These are phyloP conservation scores for Micromys minutus DNA, from an alignment of 2,113 vertebrate genomes.

Conservation along the genomic window DNA sequence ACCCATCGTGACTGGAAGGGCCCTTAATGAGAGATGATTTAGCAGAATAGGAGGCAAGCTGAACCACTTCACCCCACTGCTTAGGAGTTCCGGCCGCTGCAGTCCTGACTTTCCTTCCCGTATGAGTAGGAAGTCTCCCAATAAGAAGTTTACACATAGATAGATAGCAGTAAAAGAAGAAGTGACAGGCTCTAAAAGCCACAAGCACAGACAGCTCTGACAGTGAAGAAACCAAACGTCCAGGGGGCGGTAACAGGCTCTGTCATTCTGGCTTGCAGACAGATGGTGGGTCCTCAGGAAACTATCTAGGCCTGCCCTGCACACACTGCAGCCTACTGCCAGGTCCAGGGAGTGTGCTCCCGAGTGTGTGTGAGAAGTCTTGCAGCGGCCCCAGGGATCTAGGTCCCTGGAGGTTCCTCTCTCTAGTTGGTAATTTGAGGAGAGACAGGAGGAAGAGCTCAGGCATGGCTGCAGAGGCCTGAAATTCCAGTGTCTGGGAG, in stretches of 20 bases:
- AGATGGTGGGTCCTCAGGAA: background rate
- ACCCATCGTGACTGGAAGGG: rapidly evolving
- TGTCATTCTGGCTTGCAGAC: background rate
- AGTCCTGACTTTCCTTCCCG: background rate
- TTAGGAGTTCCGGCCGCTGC: background rate
- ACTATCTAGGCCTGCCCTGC: background rate
- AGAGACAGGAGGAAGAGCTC: background rate
- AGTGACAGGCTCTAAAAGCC: background rate
- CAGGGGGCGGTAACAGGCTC: background rate
- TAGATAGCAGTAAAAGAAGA: background rate
- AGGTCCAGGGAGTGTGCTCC: background rate
- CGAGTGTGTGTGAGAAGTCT: background rate
- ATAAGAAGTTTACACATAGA: background rate
- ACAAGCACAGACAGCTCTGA: background rate
- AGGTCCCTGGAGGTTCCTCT: background rate
- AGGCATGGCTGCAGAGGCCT: background rate
- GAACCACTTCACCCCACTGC: background rate
- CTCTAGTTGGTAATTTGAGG: background rate
- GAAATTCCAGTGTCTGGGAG: background rate
- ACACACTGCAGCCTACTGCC: background rate
- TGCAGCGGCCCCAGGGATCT: background rate
- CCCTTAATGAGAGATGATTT: background rate
- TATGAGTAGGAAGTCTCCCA: rapidly evolving
- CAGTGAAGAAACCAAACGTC: background rate
- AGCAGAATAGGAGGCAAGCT: background rate